Evolutionary conservation across 2,113 vertebrate species (phyloP).

Genomic region (Prolemur simus): DNA sequence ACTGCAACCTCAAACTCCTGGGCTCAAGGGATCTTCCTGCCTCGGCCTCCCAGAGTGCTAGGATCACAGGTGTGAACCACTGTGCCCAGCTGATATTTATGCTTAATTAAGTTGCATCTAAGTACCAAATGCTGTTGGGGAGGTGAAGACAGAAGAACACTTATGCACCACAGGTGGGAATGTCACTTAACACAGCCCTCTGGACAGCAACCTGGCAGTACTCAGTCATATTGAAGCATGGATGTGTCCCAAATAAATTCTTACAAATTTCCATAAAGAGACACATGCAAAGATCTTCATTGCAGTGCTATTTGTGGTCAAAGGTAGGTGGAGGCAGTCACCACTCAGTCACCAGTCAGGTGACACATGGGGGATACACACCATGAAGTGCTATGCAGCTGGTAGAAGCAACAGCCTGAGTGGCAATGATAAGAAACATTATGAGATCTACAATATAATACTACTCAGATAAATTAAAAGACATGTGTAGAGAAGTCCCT

Average conservation of each 20-base stretch:
- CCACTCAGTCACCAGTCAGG: no score
- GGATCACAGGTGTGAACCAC: no score
- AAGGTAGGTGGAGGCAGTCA: not conserved
- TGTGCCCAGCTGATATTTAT: not conserved
- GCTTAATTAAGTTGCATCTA: not conserved
- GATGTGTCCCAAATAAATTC: not conserved
- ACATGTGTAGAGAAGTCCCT: not conserved
- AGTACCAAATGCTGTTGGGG: not conserved
- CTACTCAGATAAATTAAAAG: not conserved
- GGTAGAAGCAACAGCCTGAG: not conserved
- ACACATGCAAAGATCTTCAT: not conserved
- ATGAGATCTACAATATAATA: not conserved
- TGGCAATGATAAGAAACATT: not conserved
- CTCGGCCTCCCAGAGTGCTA: no score
- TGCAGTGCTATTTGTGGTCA: not conserved
- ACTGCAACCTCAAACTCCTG: not conserved
- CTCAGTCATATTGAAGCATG: not conserved
- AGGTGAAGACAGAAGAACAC: not conserved
- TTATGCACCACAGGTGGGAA: not conserved
- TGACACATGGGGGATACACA: not conserved
- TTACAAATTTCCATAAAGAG: not conserved
- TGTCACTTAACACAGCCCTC: not conserved
- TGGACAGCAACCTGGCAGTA: not conserved
- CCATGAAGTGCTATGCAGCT: not conserved
- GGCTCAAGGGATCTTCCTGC: no score